Conservation (phyloP, 2,888 invertebrate genomes). For the Teleogryllus oceanicus region DNA sequence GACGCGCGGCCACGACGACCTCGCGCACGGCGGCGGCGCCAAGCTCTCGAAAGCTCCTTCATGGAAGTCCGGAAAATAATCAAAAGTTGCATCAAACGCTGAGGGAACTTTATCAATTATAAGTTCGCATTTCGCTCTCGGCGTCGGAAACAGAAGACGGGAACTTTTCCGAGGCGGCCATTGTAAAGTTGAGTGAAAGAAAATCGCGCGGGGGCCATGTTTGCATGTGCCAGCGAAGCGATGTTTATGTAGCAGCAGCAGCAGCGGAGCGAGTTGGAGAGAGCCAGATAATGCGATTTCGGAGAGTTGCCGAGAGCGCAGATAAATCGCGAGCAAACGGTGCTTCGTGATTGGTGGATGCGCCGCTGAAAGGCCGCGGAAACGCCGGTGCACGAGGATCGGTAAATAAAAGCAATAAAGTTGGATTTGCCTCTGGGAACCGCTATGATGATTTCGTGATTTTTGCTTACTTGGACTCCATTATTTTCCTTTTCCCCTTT, state of each 20-base stretch:
- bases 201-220: neutral
- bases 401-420: no score
- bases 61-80: neutral
- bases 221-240: neutral
- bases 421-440: no score
- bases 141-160: neutral
- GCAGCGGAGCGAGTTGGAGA: neutral
- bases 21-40: neutral
- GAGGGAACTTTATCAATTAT: neutral
- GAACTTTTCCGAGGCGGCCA: neutral
- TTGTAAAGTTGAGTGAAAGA: constrained; percentile 4
- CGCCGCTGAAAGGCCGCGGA: neutral
- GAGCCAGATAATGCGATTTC: neutral
- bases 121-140: neutral
- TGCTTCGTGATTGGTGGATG: neutral
- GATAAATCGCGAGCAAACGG: constrained; percentile 5
- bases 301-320: neutral
- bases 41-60: neutral
- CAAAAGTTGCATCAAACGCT: neutral
- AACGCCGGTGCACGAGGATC: neutral
- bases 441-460: no score
- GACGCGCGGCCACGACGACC: neutral
- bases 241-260: neutral
- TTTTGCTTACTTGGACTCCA: no score
- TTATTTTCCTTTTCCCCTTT: no score